phyloP scores from a whole-genome alignment of 2,113 vertebrate species.

The Vulpes vulpes region DNA sequence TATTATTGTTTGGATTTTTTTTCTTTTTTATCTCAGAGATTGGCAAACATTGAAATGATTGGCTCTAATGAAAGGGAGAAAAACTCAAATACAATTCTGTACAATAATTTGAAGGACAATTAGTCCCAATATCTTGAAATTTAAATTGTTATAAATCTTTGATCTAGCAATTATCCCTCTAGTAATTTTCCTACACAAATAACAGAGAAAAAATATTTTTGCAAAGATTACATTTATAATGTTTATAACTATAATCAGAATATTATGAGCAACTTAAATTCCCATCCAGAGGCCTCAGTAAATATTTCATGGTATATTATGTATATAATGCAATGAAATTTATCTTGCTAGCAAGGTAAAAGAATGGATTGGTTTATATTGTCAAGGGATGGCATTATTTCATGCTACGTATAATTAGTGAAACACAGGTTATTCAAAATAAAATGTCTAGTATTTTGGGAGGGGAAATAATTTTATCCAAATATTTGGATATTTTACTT shows the following conservation, averaged over 20 bases:
- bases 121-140: not conserved
- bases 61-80: not conserved
- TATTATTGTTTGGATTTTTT: not conserved
- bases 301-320: not conserved
- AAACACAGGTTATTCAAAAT: not conserved
- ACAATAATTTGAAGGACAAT: not conserved
- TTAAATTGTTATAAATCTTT: not conserved
- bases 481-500: not conserved
- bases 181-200: not conserved
- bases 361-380: not conserved
- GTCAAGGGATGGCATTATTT: not conserved
- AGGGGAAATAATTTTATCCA: not conserved
- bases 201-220: not conserved
- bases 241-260: not conserved
- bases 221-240: not conserved
- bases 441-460: not conserved
- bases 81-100: not conserved
- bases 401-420: not conserved
- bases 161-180: not conserved
- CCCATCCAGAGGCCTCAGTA: not conserved
- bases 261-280: not conserved
- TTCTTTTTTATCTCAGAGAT: not conserved
- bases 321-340: not conserved
- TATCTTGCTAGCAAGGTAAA: not conserved
- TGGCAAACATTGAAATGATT: slow-evolving; percentile 20